These are phyloP conservation scores for Macaria liturata DNA, from an alignment of 2,888 invertebrate species.

Conservation along the genomic window DNA sequence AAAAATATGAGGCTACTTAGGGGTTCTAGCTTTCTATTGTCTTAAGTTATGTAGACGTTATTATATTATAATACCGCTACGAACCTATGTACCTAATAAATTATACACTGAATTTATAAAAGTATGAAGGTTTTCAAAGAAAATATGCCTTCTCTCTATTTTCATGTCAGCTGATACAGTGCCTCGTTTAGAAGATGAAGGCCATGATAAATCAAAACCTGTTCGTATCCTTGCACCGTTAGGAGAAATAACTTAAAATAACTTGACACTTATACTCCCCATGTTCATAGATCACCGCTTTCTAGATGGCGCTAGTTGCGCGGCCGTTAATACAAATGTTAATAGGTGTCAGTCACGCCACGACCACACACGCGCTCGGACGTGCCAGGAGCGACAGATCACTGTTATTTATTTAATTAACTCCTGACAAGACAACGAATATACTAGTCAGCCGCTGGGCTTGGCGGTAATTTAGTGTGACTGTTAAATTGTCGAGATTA, in stretches of 20 bases:
- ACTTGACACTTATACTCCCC: conserved; percentile 41
- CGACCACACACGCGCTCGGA: conserved; percentile 65
- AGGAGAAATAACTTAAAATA: conserved; percentile 33
- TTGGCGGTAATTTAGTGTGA: conserved; percentile 26
- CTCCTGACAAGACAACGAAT: conserved; percentile 35
- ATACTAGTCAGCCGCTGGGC: conserved; percentile 27
- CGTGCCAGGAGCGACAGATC: conserved; percentile 53
- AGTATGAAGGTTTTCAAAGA: no score
- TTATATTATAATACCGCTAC: no score
- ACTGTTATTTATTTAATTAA: conserved; percentile 64
- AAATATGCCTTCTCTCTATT: neutral
- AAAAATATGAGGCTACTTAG: no score
- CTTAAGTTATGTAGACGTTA: no score
- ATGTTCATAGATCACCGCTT: conserved; percentile 45
- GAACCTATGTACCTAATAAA: no score
- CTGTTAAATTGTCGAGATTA: conserved; percentile 28
- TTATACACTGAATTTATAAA: no score
- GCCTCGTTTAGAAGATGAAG: neutral
- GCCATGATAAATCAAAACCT: conserved; percentile 13
- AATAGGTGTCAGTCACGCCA: conserved; percentile 70
- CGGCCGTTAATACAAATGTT: conserved; percentile 36
- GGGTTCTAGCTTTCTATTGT: no score
- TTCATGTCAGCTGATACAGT: neutral
- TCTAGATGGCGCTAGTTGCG: conserved; percentile 55
- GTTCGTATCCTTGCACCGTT: conserved; percentile 22